Evolutionary conservation across 2,113 vertebrate genomes (phyloP), one percentile per base, ranked within the genome.

Genomic region (Peromyscus maniculatus): DNA sequence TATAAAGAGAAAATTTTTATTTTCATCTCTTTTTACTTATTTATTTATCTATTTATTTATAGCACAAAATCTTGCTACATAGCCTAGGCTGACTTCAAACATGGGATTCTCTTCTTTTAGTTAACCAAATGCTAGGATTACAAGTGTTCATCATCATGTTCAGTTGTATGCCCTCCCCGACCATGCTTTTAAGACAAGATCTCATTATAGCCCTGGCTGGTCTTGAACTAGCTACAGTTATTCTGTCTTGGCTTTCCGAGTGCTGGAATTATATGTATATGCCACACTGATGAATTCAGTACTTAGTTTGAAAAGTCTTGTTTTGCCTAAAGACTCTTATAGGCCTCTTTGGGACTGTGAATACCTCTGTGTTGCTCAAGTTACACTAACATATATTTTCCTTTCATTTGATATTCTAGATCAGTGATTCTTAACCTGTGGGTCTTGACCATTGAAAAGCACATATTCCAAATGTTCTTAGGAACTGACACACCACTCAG

Each of bases 241-340:
- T 46, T 43, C 39, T 78, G 59, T 43, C 16, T 64, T 59, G 26
- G 57, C n/a, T 64, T 91, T 75, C 39, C 11, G 36, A 64, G 3
- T 78, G 17, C 43, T 64, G 89, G 28, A 31, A 64, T 64, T 77
- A 49, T 62, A 36, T 46, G 16, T 28, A 36, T 64, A 43, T 62
- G 39, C 9, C 57, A 64, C 15, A 33, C 28, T 64, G 6, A 7
- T 49, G 21, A 13, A 33, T 64, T 88, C 66, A 24, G 10, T 75
- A 77, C 28, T 67, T 88, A 10, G 2, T 93, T 93, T 83, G 52
- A 74, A 94, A 95, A 46, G 24, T 77, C 36, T 66, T 71, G 3
- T 86, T 95, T 95, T 94, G 13, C 93, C 3, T 86, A 78, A 79
- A 75, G 52, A 55, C 36, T 8, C 69, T 62, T 46, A 59, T 82